A percentile compares a stretch with the other conserved stretches of the same genome.
phyloP scores from a whole-genome alignment of 2,888 invertebrate genomes.

The Thera britannica region DNA sequence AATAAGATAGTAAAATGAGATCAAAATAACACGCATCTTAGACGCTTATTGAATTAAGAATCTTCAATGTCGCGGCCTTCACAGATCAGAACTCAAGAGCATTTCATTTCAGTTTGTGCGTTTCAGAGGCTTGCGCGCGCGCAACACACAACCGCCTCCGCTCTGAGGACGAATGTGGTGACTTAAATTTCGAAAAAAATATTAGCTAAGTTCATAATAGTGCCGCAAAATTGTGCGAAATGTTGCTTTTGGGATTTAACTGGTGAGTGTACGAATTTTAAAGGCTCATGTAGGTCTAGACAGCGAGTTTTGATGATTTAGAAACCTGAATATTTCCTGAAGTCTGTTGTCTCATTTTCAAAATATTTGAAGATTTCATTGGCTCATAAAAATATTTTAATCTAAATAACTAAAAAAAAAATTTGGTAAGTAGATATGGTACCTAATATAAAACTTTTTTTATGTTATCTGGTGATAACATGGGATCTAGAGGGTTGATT shows the following conservation, averaged over 20 bases:
- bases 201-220: slow-evolving; percentile 26
- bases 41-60: background rate
- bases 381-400: no score
- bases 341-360: no score
- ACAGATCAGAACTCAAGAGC: slow-evolving; percentile 29
- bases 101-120: slow-evolving; percentile 55
- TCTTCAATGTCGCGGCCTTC: slow-evolving; percentile 45
- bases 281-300: background rate
- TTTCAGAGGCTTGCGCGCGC: slow-evolving; percentile 59
- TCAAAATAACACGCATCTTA: background rate
- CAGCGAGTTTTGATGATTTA: no score
- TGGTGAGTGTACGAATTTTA: slow-evolving; percentile 44
- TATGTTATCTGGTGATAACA: no score
- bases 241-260: slow-evolving; percentile 42
- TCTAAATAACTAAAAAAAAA: no score
- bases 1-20: background rate
- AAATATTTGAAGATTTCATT: no score
- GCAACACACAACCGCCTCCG: slow-evolving; percentile 48
- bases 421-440: no score
- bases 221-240: slow-evolving; percentile 28
- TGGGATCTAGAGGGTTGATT: no score
- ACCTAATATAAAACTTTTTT: no score
- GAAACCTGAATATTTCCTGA: no score
- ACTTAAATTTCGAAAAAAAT: slow-evolving; percentile 25
- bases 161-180: slow-evolving; percentile 16